phyloP scores from a whole-genome alignment of 2,113 vertebrate species.

The Nettapus auritus region DNA sequence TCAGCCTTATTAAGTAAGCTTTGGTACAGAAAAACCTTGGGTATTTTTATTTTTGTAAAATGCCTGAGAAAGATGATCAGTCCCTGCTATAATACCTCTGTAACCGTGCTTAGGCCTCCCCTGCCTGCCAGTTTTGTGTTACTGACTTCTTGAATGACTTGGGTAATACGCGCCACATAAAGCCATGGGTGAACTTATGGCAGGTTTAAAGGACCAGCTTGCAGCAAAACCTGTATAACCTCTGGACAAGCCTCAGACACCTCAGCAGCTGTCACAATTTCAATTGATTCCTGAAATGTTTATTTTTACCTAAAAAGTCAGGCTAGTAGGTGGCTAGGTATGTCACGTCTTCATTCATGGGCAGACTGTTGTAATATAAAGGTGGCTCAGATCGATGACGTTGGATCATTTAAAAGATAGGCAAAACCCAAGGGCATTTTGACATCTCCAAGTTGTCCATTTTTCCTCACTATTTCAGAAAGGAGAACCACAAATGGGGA shows the following conservation, averaged over 20 bases:
- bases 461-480: neutral
- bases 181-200: neutral
- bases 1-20: neutral
- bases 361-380: neutral
- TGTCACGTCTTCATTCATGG: neutral
- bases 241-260: neutral
- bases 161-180: neutral
- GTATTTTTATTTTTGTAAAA: neutral
- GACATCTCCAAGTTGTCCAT: neutral
- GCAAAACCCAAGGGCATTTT: neutral
- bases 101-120: neutral
- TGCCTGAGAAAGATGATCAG: neutral
- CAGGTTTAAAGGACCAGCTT: neutral
- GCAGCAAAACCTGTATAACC: neutral
- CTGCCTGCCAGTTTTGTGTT: neutral
- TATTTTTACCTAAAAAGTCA: neutral
- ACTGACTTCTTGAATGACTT: neutral
- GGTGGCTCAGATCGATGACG: neutral
- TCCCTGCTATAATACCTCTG: neutral
- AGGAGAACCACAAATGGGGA: neutral
- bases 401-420: neutral
- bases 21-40: neutral
- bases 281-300: neutral
- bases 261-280: neutral
- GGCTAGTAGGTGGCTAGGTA: neutral